phyloP scores from a whole-genome alignment of 92 coral and sea anemone genomes.

The Parazoanthus atlanticus region DNA sequence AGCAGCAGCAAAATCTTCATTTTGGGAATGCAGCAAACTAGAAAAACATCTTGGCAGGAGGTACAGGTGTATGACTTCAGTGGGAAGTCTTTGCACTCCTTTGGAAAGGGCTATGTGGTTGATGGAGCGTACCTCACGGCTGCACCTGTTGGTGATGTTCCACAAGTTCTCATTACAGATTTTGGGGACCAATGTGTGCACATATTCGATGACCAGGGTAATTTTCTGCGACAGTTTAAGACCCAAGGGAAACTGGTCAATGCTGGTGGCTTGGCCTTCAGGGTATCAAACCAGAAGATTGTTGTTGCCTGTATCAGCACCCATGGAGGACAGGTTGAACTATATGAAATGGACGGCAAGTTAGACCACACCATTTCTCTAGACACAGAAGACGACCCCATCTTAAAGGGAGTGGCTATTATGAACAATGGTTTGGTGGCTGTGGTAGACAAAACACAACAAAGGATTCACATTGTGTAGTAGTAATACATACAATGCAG shows the following conservation, averaged over 20 bases:
- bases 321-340: slow-evolving; percentile 32
- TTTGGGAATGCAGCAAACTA: slow-evolving; percentile 32
- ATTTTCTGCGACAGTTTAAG: slow-evolving; percentile 22
- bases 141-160: slow-evolving; percentile 3
- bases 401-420: slow-evolving; percentile 19
- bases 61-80: not conserved
- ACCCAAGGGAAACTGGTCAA: slow-evolving; percentile 17
- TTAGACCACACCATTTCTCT: slow-evolving; percentile 17
- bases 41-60: slow-evolving; percentile 30
- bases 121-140: slow-evolving; percentile 16
- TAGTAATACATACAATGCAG: not conserved
- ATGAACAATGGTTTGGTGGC: slow-evolving; percentile 25
- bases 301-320: slow-evolving; percentile 8
- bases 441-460: slow-evolving; percentile 24
- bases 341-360: slow-evolving; percentile 15
- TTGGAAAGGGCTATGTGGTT: slow-evolving; percentile 11
- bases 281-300: not conserved
- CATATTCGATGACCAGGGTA: slow-evolving; percentile 26
- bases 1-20: slow-evolving; percentile 13
- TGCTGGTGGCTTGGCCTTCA: slow-evolving; percentile 39
- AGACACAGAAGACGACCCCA: slow-evolving; percentile 27
- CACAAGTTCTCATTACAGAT: slow-evolving; percentile 25
- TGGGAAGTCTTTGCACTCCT: slow-evolving; percentile 11
- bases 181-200: slow-evolving; percentile 33
- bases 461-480: slow-evolving; percentile 12